These are phyloP conservation scores for Leptinotarsa rubiginosa DNA, from an alignment of 2,888 invertebrate species.

Conservation along the genomic window DNA sequence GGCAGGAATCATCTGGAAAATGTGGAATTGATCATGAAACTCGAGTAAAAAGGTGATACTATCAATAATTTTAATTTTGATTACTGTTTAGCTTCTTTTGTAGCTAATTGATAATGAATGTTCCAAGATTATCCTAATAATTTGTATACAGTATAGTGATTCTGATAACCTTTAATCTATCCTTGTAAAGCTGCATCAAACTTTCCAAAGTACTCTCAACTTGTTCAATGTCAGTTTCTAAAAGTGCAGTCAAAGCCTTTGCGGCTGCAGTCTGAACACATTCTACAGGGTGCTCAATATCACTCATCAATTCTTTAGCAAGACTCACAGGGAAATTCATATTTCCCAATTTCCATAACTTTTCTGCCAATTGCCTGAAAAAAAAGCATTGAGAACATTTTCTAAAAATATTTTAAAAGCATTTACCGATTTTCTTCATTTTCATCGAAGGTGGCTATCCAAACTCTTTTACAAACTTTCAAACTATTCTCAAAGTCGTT, in stretches of 20 bases:
- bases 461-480: constrained; percentile 78
- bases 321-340: constrained; percentile 69
- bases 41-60: background rate
- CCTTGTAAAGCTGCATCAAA: constrained; percentile 80
- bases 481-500: constrained; percentile 72
- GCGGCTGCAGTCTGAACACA: constrained; percentile 88
- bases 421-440: constrained; percentile 77
- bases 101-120: too few species aligned
- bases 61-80: too few species aligned
- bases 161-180: constrained; percentile 75
- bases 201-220: constrained; percentile 72
- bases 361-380: constrained; percentile 67
- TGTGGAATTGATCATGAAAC: background rate
- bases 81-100: too few species aligned
- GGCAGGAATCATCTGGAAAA: constrained; percentile 79
- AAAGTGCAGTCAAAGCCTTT: constrained; percentile 78
- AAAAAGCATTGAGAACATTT: background rate
- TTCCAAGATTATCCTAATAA: constrained; percentile 5
- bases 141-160: background rate
- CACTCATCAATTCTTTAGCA: constrained; percentile 72
- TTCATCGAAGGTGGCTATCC: constrained; percentile 86
- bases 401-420: background rate
- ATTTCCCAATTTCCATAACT: constrained; percentile 73
- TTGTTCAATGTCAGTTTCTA: constrained; percentile 69
- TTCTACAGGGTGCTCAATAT: constrained; percentile 84